phyloP scores from a whole-genome alignment of 2,888 invertebrate genomes.

The Macrosiphum euphorbiae region DNA sequence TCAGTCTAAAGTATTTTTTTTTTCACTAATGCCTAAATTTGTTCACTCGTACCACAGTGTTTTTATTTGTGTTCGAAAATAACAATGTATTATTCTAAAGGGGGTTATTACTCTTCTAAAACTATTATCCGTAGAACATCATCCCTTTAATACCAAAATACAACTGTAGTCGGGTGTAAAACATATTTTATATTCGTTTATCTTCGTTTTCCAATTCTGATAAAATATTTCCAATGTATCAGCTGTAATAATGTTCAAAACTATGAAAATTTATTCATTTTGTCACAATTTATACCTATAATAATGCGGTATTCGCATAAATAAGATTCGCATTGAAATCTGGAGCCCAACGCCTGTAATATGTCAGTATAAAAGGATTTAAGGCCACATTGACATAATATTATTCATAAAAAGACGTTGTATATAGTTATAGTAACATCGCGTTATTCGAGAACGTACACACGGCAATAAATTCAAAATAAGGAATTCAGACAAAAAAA shows the following conservation, averaged over 20 bases:
- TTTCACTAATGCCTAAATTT: constrained; percentile 6
- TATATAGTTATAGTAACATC: background rate
- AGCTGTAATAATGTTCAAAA: background rate
- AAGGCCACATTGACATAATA: background rate
- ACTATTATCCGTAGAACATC: constrained; percentile 24
- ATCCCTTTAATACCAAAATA: background rate
- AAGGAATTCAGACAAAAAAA: background rate
- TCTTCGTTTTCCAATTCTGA: background rate
- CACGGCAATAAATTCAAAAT: background rate
- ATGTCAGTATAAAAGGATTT: background rate
- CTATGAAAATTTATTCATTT: background rate
- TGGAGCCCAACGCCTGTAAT: background rate
- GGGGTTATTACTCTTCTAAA: constrained; percentile 13
- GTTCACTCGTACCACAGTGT: constrained; percentile 21
- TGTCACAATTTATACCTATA: background rate
- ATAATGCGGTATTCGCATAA: background rate
- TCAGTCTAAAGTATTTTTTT: constrained; percentile 3
- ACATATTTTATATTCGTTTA: background rate
- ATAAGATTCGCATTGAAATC: background rate
- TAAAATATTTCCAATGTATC: background rate
- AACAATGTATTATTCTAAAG: constrained; percentile 46
- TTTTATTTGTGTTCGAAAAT: constrained; percentile 28
- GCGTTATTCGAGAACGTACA: background rate
- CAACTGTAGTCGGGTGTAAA: background rate
- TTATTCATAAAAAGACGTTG: background rate